phyloP scores from a whole-genome alignment of 2,113 vertebrate genomes.

The Cinclus cinclus region DNA sequence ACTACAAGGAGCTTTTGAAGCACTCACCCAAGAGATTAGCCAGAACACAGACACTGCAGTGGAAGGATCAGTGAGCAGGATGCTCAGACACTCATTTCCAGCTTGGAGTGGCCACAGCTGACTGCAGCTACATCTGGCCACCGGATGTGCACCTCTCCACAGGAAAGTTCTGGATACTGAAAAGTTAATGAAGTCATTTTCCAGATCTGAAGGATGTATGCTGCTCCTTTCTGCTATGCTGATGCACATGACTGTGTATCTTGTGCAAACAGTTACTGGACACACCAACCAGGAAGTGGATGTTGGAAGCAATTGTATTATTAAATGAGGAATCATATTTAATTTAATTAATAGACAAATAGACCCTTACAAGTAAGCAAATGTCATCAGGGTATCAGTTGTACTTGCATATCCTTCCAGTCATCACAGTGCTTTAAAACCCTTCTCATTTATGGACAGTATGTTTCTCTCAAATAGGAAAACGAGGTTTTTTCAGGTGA shows the following conservation, averaged over 20 bases:
- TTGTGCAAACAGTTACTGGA: neutral
- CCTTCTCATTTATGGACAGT: neutral
- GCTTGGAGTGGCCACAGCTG: neutral
- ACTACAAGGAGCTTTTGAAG: neutral
- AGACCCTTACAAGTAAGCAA: neutral
- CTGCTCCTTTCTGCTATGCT: neutral
- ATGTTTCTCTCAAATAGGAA: neutral
- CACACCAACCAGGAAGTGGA: neutral
- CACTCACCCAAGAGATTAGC: neutral
- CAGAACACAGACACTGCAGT: neutral
- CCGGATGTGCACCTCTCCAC: neutral
- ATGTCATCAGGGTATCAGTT: neutral
- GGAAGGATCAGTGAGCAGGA: neutral
- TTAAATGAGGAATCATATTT: neutral
- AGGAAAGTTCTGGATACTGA: neutral
- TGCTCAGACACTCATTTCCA: neutral
- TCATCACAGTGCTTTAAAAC: neutral
- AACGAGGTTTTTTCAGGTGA: neutral
- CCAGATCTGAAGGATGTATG: neutral
- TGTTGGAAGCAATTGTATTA: neutral
- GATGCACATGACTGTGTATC: neutral
- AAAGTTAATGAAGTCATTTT: neutral
- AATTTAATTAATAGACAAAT: neutral
- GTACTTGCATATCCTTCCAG: neutral
- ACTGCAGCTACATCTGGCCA: neutral